A percentile compares a stretch with the other conserved stretches of the same genome.
phyloP scores from a whole-genome alignment of 2,113 vertebrate species.

The Paedocypris sp. region DNA sequence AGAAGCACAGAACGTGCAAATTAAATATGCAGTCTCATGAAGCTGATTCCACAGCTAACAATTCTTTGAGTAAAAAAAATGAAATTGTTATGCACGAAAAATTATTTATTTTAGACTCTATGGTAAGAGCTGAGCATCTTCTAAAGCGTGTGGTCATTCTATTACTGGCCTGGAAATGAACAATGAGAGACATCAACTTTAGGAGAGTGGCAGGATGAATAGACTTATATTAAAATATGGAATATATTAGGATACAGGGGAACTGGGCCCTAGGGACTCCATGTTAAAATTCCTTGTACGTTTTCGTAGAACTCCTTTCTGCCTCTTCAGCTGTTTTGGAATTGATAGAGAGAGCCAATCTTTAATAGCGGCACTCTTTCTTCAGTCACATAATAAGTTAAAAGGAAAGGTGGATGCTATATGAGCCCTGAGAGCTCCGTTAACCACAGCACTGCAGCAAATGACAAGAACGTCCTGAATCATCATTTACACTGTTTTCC shows the following conservation, averaged over 20 bases:
- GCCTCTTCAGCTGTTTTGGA: constrained; percentile 22
- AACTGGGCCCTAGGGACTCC: too few relatives aligned
- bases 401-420: background rate
- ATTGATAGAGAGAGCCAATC: constrained; percentile 4
- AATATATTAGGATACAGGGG: background rate
- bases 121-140: too few relatives aligned
- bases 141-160: too few relatives aligned
- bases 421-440: constrained; percentile 11
- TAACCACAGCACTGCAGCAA: background rate
- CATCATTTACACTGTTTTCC: background rate
- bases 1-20: too few relatives aligned
- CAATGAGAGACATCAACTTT: background rate
- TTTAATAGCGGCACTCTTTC: constrained; percentile 15
- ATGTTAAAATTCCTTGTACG: constrained; percentile 19
- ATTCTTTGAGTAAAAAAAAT: too few relatives aligned
- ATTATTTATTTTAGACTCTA: too few relatives aligned
- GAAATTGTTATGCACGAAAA: too few relatives aligned
- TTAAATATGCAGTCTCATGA: too few relatives aligned
- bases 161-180: too few relatives aligned
- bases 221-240: background rate
- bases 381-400: constrained; percentile 11
- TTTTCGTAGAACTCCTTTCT: constrained; percentile 5
- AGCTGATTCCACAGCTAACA: too few relatives aligned
- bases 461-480: background rate
- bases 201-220: constrained; percentile 6